These are phyloP conservation scores for Exephanes ischioxanthus DNA, from an alignment of 2,888 invertebrate genomes.

Conservation along the genomic window DNA sequence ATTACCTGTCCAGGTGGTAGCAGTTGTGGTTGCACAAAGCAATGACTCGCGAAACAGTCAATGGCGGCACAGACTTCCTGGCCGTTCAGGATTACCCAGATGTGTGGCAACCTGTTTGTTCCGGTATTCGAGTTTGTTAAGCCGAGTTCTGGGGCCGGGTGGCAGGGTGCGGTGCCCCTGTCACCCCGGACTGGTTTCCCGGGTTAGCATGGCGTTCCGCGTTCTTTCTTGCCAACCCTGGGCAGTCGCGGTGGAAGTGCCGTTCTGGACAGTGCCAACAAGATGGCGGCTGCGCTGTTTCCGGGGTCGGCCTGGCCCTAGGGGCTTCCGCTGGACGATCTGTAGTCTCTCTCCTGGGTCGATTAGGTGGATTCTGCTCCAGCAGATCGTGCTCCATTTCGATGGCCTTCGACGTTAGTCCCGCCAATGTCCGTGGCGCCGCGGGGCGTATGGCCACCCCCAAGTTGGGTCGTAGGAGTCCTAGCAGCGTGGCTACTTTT, in stretches of 20 bases:
- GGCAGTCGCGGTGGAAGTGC: too few relatives aligned
- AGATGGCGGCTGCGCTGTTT: too few relatives aligned
- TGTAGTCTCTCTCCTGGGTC: too few relatives aligned
- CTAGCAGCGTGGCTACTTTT: too few relatives aligned
- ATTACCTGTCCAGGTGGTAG: neutral
- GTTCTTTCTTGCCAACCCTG: neutral
- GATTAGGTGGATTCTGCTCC: too few relatives aligned
- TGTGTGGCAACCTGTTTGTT: neutral
- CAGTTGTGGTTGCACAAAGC: neutral
- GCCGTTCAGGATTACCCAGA: neutral
- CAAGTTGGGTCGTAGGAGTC: too few relatives aligned
- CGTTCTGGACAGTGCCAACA: too few relatives aligned
- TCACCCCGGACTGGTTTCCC: slow-evolving; percentile 25
- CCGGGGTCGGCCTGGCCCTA: neutral
- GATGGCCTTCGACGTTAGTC: neutral
- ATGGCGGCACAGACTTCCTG: slow-evolving; percentile 12
- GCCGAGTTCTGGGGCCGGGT: slow-evolving; percentile 6
- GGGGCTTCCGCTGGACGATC: too few relatives aligned
- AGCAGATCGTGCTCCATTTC: too few relatives aligned
- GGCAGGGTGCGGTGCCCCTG: slow-evolving; percentile 11
- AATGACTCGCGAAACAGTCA: slow-evolving; percentile 15
- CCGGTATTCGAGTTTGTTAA: neutral
- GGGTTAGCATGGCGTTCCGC: neutral
- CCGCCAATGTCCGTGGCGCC: too few relatives aligned
- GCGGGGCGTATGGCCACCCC: too few relatives aligned